These are phyloP conservation scores for Hymenochirus boettgeri DNA, from an alignment of 2,113 vertebrate species.

Conservation along the genomic window DNA sequence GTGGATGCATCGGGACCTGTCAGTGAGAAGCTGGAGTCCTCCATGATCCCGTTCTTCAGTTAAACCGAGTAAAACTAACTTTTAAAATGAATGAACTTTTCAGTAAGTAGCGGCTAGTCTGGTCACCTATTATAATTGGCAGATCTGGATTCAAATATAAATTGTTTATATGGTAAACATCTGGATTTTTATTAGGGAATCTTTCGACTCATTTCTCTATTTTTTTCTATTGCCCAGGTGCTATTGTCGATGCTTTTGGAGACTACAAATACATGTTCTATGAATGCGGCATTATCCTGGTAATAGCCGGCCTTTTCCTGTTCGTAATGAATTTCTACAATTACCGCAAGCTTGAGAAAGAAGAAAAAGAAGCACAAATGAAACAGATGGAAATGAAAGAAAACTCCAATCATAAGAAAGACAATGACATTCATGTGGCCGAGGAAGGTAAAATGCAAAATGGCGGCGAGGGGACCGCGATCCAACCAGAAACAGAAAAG, in stretches of 20 bases:
- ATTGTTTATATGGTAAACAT: no score
- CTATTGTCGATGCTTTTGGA: constrained; percentile 62
- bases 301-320: constrained; percentile 67
- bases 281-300: constrained; percentile 69
- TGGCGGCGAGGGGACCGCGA: constrained; percentile 43
- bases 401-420: constrained; percentile 47
- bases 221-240: constrained; percentile 53
- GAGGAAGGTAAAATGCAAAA: constrained; percentile 20
- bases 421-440: neutral
- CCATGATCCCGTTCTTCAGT: no score
- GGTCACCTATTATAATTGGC: no score
- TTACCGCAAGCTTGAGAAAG: constrained; percentile 63
- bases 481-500: constrained; percentile 39
- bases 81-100: no score
- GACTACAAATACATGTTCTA: constrained; percentile 75
- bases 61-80: no score
- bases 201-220: neutral
- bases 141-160: no score
- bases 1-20: no score
- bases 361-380: constrained; percentile 50
- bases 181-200: no score
- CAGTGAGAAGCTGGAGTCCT: no score
- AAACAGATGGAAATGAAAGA: constrained; percentile 41
- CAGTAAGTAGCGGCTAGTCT: no score
- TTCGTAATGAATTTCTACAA: constrained; percentile 73